Evolutionary conservation across 2,888 invertebrate species (phyloP), one percentile per base, ranked within the genome.

Genomic region (Polymixis lichenea): DNA sequence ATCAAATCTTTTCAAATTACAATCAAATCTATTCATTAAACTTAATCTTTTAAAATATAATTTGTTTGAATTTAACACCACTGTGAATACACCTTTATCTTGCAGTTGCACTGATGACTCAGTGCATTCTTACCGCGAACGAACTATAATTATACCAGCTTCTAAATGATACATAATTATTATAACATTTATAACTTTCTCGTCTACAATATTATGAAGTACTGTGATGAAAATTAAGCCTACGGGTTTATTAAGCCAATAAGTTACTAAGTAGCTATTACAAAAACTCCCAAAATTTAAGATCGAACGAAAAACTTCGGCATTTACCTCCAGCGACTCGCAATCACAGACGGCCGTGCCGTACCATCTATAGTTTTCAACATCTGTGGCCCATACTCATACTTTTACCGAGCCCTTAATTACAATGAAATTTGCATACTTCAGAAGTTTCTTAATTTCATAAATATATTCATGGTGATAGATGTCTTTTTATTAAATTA

Each of bases 391-490:
- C 7, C 65, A 69, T 19, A 55, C 19, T 58, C 75, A 64, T 62
- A 75, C 74, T 74, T 75, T 75, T 72, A 75, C 71, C 53, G 67
- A 61, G 28, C 62, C 70, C 58, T 75, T 81, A 81, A 86, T 86
- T 77, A 83, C 53, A 81, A 77, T 83, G 19, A 86, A 83, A 86
- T 86, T 82, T 86, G 75, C 84, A 86, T 86, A 72, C 72, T 83
- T 64, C 32, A 64, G 67, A 84, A 86, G 75, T 82, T 86, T 84
- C 72, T 77, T 86, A 86, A 86, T 86, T 86, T 86, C 84, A 83
- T 86, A 81, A 86, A 86, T 86, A 86, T 77, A 86, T 86, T 86
- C 86, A 86, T 77, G 72, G 32, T 77, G 66, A 75, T 80, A 72
- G 25, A 82, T 81, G 73, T 55, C 32, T 66, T 73, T 75, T 85